Conservation (phyloP, 2,888 invertebrate genomes). For the Chloroclystis v-ata region DNA sequence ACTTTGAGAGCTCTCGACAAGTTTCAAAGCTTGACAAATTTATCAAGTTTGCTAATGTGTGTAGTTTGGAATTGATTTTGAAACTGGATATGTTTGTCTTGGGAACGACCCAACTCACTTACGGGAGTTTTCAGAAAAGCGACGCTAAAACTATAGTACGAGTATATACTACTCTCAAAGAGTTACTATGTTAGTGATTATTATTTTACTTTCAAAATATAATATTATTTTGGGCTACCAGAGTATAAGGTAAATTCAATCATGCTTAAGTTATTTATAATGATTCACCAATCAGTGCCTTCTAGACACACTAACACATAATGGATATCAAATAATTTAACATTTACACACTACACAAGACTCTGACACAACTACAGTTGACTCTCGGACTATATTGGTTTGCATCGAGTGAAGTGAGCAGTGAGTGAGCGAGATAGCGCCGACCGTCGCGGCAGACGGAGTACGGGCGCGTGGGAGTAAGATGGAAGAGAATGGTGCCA, state of each 20-base stretch:
- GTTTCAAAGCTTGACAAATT: conserved; percentile 1
- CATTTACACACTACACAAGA: conserved; percentile 1
- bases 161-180: too few species aligned
- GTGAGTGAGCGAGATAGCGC: conserved; percentile 25
- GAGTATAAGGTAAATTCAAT: too few species aligned
- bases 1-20: neutral
- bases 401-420: conserved; percentile 25
- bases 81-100: neutral
- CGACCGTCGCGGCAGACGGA: conserved; percentile 27
- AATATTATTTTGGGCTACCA: too few species aligned
- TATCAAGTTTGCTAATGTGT: neutral
- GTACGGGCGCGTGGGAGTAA: conserved; percentile 47
- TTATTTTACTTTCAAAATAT: too few species aligned
- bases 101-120: neutral
- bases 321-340: conserved; percentile 46
- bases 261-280: neutral
- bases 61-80: neutral
- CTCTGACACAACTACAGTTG: conserved; percentile 10
- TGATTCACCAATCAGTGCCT: conserved; percentile 15
- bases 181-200: too few species aligned
- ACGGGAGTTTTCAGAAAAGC: too few species aligned
- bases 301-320: conserved; percentile 17
- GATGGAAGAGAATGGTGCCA: conserved; percentile 71
- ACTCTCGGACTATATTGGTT: conserved; percentile 6
- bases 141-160: too few species aligned